phyloP scores from a whole-genome alignment of 2,888 invertebrate species.

The Hydropsyche betteni region DNA sequence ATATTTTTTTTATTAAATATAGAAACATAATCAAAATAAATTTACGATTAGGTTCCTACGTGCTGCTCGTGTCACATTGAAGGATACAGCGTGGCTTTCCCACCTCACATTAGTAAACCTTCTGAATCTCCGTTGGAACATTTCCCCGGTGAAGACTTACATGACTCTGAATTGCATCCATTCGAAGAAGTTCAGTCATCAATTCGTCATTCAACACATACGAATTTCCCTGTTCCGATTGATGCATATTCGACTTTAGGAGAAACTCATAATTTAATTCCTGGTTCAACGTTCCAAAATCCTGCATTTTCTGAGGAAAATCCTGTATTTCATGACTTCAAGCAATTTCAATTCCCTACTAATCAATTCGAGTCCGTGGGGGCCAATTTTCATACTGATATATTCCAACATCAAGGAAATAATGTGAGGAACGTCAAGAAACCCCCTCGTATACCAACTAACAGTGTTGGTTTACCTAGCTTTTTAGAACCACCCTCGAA shows the following conservation, averaged over 20 bases:
- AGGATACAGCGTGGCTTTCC: conserved; percentile 76
- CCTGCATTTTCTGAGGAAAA: conserved; percentile 36
- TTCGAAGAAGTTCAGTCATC: conserved; percentile 59
- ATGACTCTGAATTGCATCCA: conserved; percentile 63
- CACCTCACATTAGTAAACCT: conserved; percentile 68
- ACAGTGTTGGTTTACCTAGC: conserved; percentile 60
- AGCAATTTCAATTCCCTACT: conserved; percentile 38
- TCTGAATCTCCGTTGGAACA: conserved; percentile 65
- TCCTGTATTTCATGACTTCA: conserved; percentile 43
- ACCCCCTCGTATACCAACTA: conserved; percentile 53
- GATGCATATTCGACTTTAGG: conserved; percentile 58
- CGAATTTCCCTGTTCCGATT: conserved; percentile 58
- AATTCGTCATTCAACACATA: conserved; percentile 36
- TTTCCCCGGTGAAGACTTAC: conserved; percentile 68
- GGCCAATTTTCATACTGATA: conserved; percentile 46
- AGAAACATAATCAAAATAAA: not conserved
- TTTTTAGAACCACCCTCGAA: conserved; percentile 64
- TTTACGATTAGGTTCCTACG: conserved; percentile 70
- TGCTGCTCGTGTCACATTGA: conserved; percentile 86
- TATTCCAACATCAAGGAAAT: conserved; percentile 45
- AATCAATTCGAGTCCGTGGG: conserved; percentile 45
- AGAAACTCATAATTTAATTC: conserved; percentile 59
- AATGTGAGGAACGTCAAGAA: conserved; percentile 58
- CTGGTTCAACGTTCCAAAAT: conserved; percentile 53
- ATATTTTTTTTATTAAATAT: not conserved